These are phyloP conservation scores for Enteromius mattozi DNA, from an alignment of 2,797 vertebrate species.

Conservation along the genomic window DNA sequence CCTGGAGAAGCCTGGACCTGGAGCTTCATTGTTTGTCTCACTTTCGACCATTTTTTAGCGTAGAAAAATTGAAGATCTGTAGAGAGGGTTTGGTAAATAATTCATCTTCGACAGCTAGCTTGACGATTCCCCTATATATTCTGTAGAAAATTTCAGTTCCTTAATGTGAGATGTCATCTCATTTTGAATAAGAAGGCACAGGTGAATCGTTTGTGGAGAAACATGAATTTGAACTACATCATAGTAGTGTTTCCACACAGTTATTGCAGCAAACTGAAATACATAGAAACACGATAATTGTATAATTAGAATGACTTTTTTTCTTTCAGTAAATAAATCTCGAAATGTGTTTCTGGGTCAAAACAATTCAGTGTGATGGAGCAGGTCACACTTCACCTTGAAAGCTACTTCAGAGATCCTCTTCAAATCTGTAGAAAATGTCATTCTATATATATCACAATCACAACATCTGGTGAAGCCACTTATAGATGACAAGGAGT, in stretches of 20 bases:
- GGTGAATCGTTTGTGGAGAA: neutral
- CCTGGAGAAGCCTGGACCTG: too few relatives aligned
- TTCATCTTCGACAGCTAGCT: slow-evolving; percentile 23
- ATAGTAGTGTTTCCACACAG: neutral
- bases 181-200: neutral
- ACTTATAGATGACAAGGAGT: slow-evolving; percentile 24
- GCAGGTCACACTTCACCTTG: slow-evolving; percentile 36
- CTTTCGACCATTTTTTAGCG: slow-evolving; percentile 41
- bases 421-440: slow-evolving; percentile 46
- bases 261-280: neutral
- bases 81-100: slow-evolving; percentile 49
- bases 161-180: neutral
- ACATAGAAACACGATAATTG: neutral
- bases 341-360: neutral
- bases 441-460: slow-evolving; percentile 23
- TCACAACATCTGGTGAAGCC: slow-evolving; percentile 10
- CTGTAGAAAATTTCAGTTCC: neutral
- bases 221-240: neutral
- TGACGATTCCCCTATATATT: neutral
- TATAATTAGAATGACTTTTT: neutral
- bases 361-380: neutral
- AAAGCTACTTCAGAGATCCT: slow-evolving; percentile 19
- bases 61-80: slow-evolving; percentile 23
- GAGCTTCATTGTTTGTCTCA: slow-evolving; percentile 44
- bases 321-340: neutral